These are phyloP conservation scores for Stomorhina lunata DNA, from an alignment of 2,888 invertebrate genomes.

Conservation along the genomic window DNA sequence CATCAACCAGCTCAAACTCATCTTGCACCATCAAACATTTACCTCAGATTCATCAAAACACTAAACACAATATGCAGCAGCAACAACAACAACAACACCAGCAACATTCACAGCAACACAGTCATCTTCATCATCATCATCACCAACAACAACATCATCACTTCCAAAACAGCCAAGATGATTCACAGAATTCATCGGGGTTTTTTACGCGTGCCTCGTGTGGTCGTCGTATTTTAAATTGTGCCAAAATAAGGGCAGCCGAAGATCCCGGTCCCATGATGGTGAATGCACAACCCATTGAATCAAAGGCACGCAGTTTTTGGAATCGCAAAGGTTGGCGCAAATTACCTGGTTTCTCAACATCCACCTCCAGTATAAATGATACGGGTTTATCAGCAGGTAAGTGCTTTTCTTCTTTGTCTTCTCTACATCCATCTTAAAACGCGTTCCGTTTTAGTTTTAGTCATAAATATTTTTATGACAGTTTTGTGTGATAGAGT, in stretches of 20 bases:
- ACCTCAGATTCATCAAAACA: slow-evolving; percentile 65
- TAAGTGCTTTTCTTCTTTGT: slow-evolving; percentile 78
- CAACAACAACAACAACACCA: slow-evolving; percentile 51
- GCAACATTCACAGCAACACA: not conserved
- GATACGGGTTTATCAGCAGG: slow-evolving; percentile 83
- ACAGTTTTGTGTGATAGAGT: slow-evolving; percentile 39
- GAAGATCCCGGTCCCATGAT: slow-evolving; percentile 78
- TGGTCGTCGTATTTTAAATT: slow-evolving; percentile 78
- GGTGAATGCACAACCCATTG: slow-evolving; percentile 68
- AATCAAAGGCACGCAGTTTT: slow-evolving; percentile 81
- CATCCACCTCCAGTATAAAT: slow-evolving; percentile 86
- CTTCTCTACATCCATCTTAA: not conserved
- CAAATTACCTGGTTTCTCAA: slow-evolving; percentile 87
- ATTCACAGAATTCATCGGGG: slow-evolving; percentile 65
- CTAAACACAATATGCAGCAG: slow-evolving; percentile 57
- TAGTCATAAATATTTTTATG: slow-evolving; percentile 55
- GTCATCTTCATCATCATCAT: slow-evolving; percentile 20
- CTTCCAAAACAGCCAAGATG: slow-evolving; percentile 26
- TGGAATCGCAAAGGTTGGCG: slow-evolving; percentile 90
- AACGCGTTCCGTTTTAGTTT: slow-evolving; percentile 1
- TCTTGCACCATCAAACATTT: slow-evolving; percentile 57
- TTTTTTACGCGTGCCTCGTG: slow-evolving; percentile 79
- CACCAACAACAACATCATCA: slow-evolving; percentile 31
- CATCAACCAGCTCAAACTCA: slow-evolving; percentile 24
- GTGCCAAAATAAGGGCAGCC: slow-evolving; percentile 81